These are phyloP conservation scores for Cheilosia variabilis DNA, from an alignment of 2,888 invertebrate species.

Conservation along the genomic window DNA sequence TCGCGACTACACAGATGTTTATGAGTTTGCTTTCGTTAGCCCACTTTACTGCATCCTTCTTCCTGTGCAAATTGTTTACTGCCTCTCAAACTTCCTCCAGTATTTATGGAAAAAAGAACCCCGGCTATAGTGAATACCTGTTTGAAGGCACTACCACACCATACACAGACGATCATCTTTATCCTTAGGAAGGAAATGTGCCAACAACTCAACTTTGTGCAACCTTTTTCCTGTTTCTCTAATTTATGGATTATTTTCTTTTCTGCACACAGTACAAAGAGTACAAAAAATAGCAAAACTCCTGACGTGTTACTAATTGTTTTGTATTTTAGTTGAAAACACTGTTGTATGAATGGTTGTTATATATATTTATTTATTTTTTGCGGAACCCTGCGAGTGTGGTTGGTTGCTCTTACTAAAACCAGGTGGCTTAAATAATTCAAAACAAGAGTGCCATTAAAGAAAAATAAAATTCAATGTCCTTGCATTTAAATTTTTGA, in stretches of 20 bases:
- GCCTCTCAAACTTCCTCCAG: slow-evolving; percentile 24
- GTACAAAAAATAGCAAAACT: background rate
- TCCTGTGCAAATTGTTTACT: slow-evolving; percentile 39
- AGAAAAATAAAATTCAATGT: background rate
- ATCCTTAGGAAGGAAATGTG: slow-evolving; percentile 21
- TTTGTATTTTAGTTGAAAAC: slow-evolving; percentile 13
- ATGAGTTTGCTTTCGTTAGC: slow-evolving; percentile 25
- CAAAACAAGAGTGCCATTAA: background rate
- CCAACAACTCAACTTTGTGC: slow-evolving; percentile 38
- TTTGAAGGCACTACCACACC: background rate
- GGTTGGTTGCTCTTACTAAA: background rate
- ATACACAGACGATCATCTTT: background rate
- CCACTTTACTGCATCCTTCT: slow-evolving; percentile 21
- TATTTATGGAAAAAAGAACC: background rate
- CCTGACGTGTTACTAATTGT: slow-evolving; percentile 37
- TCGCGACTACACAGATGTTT: slow-evolving; percentile 14
- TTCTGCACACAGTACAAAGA: background rate
- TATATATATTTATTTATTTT: background rate
- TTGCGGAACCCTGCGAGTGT: background rate
- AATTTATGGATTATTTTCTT: slow-evolving; percentile 39
- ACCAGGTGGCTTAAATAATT: background rate
- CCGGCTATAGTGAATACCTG: slow-evolving; percentile 10
- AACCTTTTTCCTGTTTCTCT: slow-evolving; percentile 37
- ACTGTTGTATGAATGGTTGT: background rate
- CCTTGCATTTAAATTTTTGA: background rate